Percentiles rank a stretch among this genome's conserved stretches.
Conservation (phyloP, 1,140 invertebrate species). For the Diprion similis region DNA sequence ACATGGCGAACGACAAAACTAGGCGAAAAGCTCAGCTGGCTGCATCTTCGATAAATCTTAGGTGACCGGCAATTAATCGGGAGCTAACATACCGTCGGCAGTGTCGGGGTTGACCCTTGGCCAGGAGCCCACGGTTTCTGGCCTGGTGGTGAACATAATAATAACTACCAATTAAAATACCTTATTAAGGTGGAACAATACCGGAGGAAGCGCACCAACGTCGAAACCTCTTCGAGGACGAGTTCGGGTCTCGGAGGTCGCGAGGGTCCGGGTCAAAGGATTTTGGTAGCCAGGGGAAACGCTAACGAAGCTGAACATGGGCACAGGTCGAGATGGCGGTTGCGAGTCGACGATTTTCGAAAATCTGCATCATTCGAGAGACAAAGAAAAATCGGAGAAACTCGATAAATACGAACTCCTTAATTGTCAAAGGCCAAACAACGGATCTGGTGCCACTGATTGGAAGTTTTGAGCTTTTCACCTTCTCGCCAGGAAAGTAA, state of each 20-base stretch:
- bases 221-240: background rate
- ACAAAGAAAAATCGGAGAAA: too few relatives aligned
- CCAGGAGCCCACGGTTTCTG: conserved; percentile 33
- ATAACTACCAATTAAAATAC: conserved; percentile 54
- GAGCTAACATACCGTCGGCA: conserved; percentile 40
- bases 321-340: too few relatives aligned
- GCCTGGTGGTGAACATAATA: conserved; percentile 37
- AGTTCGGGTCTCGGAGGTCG: background rate
- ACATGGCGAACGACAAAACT: background rate
- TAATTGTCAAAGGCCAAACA: too few relatives aligned
- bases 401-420: too few relatives aligned
- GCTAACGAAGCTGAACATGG: too few relatives aligned
- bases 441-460: too few relatives aligned
- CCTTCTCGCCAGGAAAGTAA: too few relatives aligned
- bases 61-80: conserved; percentile 48
- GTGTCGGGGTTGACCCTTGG: conserved; percentile 48
- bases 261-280: background rate
- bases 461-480: too few relatives aligned
- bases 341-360: too few relatives aligned
- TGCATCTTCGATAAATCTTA: conserved; percentile 43
- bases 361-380: too few relatives aligned
- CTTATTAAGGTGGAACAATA: conserved; percentile 50
- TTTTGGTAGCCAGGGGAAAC: too few relatives aligned
- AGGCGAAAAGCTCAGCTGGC: background rate
- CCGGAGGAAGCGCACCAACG: background rate